Base-by-base conservation (phyloP, 2,797 vertebrate genomes). In the Nyctibius grandis region DNA sequence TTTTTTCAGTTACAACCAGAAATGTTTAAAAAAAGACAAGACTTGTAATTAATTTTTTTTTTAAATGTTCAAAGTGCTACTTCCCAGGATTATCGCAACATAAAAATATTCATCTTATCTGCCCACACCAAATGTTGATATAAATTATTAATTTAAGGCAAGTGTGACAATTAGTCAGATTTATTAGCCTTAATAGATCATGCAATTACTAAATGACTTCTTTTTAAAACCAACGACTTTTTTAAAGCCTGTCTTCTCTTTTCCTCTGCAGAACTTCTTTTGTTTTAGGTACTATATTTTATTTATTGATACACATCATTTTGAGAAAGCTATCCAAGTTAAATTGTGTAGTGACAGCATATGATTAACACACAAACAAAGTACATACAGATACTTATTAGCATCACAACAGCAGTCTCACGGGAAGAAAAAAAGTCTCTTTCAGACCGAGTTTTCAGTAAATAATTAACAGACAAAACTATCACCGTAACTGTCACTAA, bases 131-230 rank as follows among this genome's bases (percentile, higher is more conserved):
- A 96, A 93, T 95, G 93, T 93, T 93, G 80, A 50, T 83, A 94
- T 91, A 96, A 94, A 95, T 95, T 95, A 97, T 93, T 96, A 96
- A 96, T 94, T 92, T 93, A 93, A 94, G 72, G 60, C 77, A 96
- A 95, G 83, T 88, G 81, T 93, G 93, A 95, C 88, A 96, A 97
- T 94, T 96, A 96, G 83, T 75, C 93, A 95, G 91, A 94, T 95
- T 94, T 95, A 95, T 95, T 93, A 94, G 83, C 75, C 80, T 91
- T 89, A 96, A 85, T 96, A 91, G 20, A 90, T 91, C 85, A 85
- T 53, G 87, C 54, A 95, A 90, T 94, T 95, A 92, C 88, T 78
- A 86, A 95, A 69, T 5, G 9, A 68, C 64, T 93, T 75, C n/a
- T 82, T 94, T 93, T 82, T 72, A 85, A 91, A 80, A 48, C 67